Evolutionary conservation across 1,140 invertebrate species (phyloP).

Genomic region (Halyomorpha halys): DNA sequence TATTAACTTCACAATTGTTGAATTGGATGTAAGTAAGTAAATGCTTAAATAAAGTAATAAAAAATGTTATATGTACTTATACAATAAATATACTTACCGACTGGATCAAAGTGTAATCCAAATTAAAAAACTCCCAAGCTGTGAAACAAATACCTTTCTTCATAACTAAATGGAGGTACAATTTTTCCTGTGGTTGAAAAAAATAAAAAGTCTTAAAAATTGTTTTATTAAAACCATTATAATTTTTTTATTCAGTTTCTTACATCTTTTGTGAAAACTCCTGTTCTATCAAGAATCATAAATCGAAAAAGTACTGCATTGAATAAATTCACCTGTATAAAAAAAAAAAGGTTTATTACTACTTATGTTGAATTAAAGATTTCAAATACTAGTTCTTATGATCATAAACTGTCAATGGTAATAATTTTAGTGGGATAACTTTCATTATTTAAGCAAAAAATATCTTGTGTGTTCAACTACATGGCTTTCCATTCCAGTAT

Average conservation of each 20-base stretch:
- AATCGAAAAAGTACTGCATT: background rate
- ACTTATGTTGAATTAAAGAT: no score
- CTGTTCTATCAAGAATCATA: background rate
- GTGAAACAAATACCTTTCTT: background rate
- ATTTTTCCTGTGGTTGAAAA: background rate
- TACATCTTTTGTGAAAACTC: constrained; percentile 3
- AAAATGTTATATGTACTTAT: no score
- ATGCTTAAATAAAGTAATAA: no score
- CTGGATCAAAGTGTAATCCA: background rate
- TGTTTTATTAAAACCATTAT: background rate
- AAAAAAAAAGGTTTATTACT: no score
- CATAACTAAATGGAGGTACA: background rate
- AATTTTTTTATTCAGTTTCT: background rate
- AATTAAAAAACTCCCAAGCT: background rate
- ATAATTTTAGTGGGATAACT: no score
- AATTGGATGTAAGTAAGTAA: no score
- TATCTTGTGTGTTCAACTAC: no score
- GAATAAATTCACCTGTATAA: background rate
- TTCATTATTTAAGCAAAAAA: no score
- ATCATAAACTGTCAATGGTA: no score
- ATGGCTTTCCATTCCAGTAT: no score
- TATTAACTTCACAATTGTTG: no score
- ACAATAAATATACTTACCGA: background rate
- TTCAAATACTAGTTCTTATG: no score
- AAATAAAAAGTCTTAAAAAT: background rate